These are phyloP conservation scores for Leptobrachium ailaonicum DNA, from an alignment of 2,113 vertebrate genomes.

Conservation along the genomic window DNA sequence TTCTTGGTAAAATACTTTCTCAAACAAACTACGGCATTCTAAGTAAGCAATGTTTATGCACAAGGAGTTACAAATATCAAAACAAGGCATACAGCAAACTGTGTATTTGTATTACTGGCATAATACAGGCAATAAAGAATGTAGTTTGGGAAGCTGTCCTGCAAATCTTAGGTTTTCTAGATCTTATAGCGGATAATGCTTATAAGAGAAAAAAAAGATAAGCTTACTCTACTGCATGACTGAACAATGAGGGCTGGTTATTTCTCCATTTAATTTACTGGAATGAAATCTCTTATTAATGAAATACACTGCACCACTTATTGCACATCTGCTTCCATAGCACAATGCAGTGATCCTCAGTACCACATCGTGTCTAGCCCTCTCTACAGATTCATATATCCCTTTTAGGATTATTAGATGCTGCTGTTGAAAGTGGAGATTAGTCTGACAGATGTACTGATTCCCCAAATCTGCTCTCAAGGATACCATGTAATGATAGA, in stretches of 20 bases:
- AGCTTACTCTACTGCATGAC: not conserved
- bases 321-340: conserved; percentile 10
- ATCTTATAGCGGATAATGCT: too few species aligned
- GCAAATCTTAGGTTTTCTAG: too few species aligned
- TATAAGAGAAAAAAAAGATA: not conserved
- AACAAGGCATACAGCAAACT: too few species aligned
- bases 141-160: too few species aligned
- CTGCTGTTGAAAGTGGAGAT: not conserved
- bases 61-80: too few species aligned
- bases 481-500: too few species aligned
- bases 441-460: not conserved
- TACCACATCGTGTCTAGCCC: not conserved
- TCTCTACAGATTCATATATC: not conserved
- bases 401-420: conserved; percentile 29
- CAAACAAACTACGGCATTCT: too few species aligned
- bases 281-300: conserved; percentile 37
- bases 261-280: conserved; percentile 12
- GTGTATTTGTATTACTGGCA: too few species aligned
- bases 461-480: not conserved
- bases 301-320: not conserved
- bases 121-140: too few species aligned
- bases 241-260: not conserved
- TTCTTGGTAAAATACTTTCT: too few species aligned
- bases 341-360: not conserved
- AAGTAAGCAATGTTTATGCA: too few species aligned